phyloP scores from a whole-genome alignment of 2,797 vertebrate genomes.

The Threskiornis aethiopicus region DNA sequence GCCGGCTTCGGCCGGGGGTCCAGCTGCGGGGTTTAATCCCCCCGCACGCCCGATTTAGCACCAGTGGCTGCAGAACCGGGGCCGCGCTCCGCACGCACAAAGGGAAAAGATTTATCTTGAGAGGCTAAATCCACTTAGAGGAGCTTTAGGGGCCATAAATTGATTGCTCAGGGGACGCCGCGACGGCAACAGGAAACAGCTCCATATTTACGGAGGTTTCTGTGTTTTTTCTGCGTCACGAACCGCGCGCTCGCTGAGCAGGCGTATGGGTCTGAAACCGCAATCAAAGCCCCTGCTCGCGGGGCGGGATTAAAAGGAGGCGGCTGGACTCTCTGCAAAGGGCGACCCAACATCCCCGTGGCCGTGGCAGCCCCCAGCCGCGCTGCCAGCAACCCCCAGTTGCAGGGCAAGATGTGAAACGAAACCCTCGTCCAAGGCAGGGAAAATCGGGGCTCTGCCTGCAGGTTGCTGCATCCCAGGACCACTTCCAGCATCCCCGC shows the following conservation, averaged over 20 bases:
- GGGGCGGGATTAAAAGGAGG: neutral
- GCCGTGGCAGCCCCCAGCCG: accelerated
- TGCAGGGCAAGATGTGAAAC: accelerated
- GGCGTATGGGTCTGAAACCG: neutral
- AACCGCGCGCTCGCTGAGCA: accelerated
- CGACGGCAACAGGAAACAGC: slow-evolving; percentile 19
- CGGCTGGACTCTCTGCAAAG: neutral
- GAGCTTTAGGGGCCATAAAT: slow-evolving; percentile 47
- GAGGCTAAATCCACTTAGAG: slow-evolving; percentile 51
- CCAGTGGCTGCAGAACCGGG: neutral
- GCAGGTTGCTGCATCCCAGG: accelerated
- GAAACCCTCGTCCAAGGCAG: accelerated
- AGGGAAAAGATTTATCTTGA: slow-evolving; percentile 40
- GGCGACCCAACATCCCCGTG: accelerated
- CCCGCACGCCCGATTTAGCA: accelerated
- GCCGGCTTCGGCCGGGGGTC: accelerated
- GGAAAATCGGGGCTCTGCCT: accelerated
- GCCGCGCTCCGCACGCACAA: neutral
- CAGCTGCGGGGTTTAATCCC: neutral
- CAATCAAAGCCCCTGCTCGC: accelerated
- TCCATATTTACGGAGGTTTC: neutral
- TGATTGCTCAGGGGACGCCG: slow-evolving; percentile 4
- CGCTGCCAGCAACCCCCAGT: accelerated
- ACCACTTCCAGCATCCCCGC: accelerated
- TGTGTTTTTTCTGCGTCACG: neutral